Evolutionary conservation across 1,140 invertebrate species (phyloP).

Genomic region (Samia ricini): DNA sequence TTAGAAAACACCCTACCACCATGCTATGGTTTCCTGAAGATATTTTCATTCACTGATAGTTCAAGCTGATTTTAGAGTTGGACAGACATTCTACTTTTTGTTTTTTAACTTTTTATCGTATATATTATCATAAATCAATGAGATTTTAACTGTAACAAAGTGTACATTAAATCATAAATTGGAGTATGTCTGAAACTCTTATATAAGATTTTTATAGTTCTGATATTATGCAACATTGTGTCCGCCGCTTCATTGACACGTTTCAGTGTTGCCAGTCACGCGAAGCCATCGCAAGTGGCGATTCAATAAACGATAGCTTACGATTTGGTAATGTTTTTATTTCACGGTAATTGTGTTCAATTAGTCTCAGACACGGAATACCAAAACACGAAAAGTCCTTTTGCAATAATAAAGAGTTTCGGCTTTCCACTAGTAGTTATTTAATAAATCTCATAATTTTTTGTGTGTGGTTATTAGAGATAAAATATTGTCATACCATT

Average conservation of each 20-base stretch:
- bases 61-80: no score
- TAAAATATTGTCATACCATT: not conserved
- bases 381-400: constrained; percentile 17
- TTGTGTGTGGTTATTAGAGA: not conserved
- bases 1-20: no score
- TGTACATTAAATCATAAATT: not conserved
- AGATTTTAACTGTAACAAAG: not conserved
- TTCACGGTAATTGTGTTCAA: constrained; percentile 40
- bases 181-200: constrained; percentile 7
- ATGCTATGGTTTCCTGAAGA: no score
- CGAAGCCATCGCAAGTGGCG: constrained; percentile 32
- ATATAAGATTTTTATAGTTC: constrained; percentile 5
- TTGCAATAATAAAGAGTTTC: constrained; percentile 14
- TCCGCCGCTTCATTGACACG: constrained; percentile 25
- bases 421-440: constrained; percentile 1
- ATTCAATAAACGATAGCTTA: constrained; percentile 35
- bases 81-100: no score
- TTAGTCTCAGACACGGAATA: constrained; percentile 43
- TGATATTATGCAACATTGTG: constrained; percentile 18
- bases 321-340: constrained; percentile 49
- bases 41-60: no score
- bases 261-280: constrained; percentile 51
- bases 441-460: constrained; percentile 5
- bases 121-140: no score
- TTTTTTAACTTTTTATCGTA: no score